Conservation (phyloP, 2,888 invertebrate genomes). For the Sphaerophoria taeniata region DNA sequence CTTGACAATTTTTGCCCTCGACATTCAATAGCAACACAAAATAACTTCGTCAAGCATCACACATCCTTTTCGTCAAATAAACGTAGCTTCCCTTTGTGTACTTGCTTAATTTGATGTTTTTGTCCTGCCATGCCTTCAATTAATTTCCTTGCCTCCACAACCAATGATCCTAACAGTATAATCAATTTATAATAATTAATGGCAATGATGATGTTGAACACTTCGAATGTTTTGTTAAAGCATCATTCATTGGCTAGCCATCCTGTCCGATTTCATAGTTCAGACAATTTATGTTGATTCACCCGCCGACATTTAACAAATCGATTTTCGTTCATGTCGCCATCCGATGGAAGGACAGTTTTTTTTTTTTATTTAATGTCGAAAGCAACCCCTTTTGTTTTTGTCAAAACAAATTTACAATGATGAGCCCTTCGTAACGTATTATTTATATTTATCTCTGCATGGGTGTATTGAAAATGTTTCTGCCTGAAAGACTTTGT, state of each 20-base stretch:
- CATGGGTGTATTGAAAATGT: too few species aligned
- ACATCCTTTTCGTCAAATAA: neutral
- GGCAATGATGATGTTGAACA: slow-evolving; percentile 41
- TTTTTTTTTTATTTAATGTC: too few species aligned
- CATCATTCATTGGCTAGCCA: slow-evolving; percentile 36
- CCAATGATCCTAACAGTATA: slow-evolving; percentile 57
- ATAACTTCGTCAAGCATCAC: slow-evolving; percentile 3
- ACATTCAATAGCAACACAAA: too few species aligned
- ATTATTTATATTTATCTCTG: slow-evolving; percentile 26
- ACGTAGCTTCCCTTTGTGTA: neutral
- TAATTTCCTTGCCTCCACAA: slow-evolving; percentile 20
- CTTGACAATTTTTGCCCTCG: too few species aligned
- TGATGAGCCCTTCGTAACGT: neutral
- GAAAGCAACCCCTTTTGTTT: slow-evolving; percentile 20
- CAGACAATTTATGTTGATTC: slow-evolving; percentile 73
- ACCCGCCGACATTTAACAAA: slow-evolving; percentile 68
- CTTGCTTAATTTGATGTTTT: slow-evolving; percentile 20
- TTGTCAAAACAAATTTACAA: neutral
- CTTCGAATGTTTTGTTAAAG: slow-evolving; percentile 23
- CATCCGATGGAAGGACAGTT: slow-evolving; percentile 53
- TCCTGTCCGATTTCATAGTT: slow-evolving; percentile 60
- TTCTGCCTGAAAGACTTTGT: too few species aligned
- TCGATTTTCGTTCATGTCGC: slow-evolving; percentile 64
- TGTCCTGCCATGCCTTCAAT: slow-evolving; percentile 12
- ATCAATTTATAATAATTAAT: too few species aligned